Base-by-base conservation (phyloP, 2,113 vertebrate species). In the Carassius auratus region DNA sequence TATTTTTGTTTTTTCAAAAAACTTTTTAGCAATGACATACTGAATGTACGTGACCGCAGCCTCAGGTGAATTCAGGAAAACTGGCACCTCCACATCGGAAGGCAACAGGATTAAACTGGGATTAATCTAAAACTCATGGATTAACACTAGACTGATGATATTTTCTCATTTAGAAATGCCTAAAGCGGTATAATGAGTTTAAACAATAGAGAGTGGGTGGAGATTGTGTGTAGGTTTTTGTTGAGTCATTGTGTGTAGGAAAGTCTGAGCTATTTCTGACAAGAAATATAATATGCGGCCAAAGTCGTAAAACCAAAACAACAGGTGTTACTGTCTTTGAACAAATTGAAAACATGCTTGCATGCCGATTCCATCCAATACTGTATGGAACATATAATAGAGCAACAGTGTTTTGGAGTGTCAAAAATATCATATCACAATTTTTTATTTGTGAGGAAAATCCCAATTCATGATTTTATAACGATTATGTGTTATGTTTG, bases 221-320 rank as follows among this genome's bases (percentile, higher is more conserved):
- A 42, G 64, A 78, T 75, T 84, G 69, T 61, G 80, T 85, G 86
- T 52, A 26, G 48, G 74, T 66, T 83, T 82, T 52, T 85, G 83
- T 71, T 82, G 85, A 88, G 26, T 88, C 85, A 86, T 75, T 75
- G 76, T 33, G 75, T 74, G 76, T 76, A 26, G 52, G 62, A 66
- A 76, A 42, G n/a, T 50, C 69, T 77, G 45, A 77, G 69, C 82
- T 86, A 81, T 88, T 88, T 86, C 30, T 64, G 81, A 84, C 68
- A 26, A 15, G 36, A 12, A 36, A 30, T 48, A 69, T 30, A 30
- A 66, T 69, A 33, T 7, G 17, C 59, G 19, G 30, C 73, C 45
- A 45, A 45, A 17, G 23, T 30, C 42, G 80, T 30, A 13, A 15
- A 55, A 42, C 36, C 45, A 12, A 21, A 52, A 17, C 48, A 48